Conservation (phyloP, 23 tunicate species). For the Corella eumyota region DNA sequence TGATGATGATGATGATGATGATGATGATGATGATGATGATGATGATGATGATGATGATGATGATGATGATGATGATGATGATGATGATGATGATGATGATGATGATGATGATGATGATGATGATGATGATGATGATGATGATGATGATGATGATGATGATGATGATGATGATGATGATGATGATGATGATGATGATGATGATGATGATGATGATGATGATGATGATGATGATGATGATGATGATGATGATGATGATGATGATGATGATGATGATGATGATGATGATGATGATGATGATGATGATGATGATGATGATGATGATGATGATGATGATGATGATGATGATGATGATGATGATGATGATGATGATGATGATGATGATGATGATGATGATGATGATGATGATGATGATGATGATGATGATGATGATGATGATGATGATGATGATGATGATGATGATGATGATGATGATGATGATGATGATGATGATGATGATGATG, state of each 20-base stretch:
- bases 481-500: background rate
- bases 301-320: slow-evolving; percentile 1
- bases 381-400: background rate
- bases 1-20: background rate
- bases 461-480: background rate
- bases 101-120: background rate
- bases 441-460: background rate
- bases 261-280: background rate
- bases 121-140: background rate
- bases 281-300: slow-evolving; percentile 4
- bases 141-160: background rate
- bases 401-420: slow-evolving; percentile 8
- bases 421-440: slow-evolving; percentile 1
- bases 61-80: background rate
- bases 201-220: background rate
- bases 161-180: slow-evolving; percentile 2
- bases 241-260: background rate
- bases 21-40: background rate
- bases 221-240: background rate
- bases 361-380: background rate
- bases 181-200: background rate
- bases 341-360: background rate
- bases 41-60: background rate
- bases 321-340: background rate
- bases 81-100: background rate